These are phyloP conservation scores for Nowickia ferox DNA, from an alignment of 2,888 invertebrate genomes.

Conservation along the genomic window DNA sequence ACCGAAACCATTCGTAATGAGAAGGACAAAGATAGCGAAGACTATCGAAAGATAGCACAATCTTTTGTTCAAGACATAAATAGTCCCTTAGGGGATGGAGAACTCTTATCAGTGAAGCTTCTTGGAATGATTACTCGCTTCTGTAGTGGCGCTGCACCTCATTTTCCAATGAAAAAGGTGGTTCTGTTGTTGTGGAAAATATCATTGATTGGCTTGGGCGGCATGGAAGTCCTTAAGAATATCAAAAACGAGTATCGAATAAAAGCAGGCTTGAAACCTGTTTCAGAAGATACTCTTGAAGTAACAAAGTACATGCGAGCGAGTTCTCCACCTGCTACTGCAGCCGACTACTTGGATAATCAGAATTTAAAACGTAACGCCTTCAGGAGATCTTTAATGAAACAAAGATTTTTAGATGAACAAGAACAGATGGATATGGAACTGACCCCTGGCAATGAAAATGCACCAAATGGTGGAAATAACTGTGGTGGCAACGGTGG, in stretches of 20 bases:
- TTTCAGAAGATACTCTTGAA: conserved; percentile 96
- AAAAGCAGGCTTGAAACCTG: conserved; percentile 88
- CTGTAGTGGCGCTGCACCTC: conserved; percentile 97
- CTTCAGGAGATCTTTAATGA: conserved; percentile 89
- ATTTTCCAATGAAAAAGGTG: conserved; percentile 99
- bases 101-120: conserved; percentile 93
- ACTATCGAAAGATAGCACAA: conserved; percentile 84
- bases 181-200: conserved; percentile 97
- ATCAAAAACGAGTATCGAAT: conserved; percentile 89
- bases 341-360: conserved; percentile 93
- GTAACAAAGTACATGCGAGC: conserved; percentile 97
- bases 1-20: conserved; percentile 96
- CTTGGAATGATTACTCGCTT: conserved; percentile 98
- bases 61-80: conserved; percentile 86
- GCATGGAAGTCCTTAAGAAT: conserved; percentile 91
- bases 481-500: conserved; percentile 78
- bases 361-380: conserved; percentile 91
- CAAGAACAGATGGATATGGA: conserved; percentile 89
- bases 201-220: conserved; percentile 95
- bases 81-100: conserved; percentile 87
- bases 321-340: conserved; percentile 96
- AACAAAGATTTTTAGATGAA: conserved; percentile 96
- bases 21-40: conserved; percentile 81
- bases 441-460: conserved; percentile 84
- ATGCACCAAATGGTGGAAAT: conserved; percentile 73